Conservation (phyloP, 2,113 vertebrate genomes). For the Ameiurus melas region DNA sequence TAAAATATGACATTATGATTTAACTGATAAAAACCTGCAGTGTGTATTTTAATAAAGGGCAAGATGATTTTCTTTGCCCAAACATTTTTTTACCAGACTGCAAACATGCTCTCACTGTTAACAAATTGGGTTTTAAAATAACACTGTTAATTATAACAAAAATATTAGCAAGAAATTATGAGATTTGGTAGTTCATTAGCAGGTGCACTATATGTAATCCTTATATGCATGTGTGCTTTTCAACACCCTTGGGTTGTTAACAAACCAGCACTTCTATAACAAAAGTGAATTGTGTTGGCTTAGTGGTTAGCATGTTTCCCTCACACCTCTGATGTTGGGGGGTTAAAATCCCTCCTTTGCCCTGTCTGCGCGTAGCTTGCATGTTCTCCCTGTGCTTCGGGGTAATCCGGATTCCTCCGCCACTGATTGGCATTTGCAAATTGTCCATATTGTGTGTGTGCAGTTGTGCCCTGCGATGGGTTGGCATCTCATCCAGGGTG, state of each 20-base stretch:
- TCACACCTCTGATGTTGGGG: too few species aligned
- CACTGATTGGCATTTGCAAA: too few species aligned
- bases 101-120: neutral
- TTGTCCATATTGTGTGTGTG: too few species aligned
- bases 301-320: too few species aligned
- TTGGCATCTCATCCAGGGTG: too few species aligned
- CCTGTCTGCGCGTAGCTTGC: too few species aligned
- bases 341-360: too few species aligned
- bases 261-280: neutral
- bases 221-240: neutral
- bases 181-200: conserved; percentile 1
- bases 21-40: conserved; percentile 6
- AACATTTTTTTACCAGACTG: neutral
- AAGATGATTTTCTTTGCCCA: neutral
- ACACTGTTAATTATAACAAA: neutral
- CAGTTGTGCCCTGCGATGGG: too few species aligned
- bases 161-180: neutral
- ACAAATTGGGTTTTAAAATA: neutral
- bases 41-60: neutral
- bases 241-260: neutral
- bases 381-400: too few species aligned
- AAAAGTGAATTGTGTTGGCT: too few species aligned
- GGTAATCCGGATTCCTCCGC: too few species aligned
- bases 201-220: neutral
- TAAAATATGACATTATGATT: conserved; percentile 12